Base-by-base conservation (phyloP, 2,888 invertebrate species). In the Andrena dorsata region DNA sequence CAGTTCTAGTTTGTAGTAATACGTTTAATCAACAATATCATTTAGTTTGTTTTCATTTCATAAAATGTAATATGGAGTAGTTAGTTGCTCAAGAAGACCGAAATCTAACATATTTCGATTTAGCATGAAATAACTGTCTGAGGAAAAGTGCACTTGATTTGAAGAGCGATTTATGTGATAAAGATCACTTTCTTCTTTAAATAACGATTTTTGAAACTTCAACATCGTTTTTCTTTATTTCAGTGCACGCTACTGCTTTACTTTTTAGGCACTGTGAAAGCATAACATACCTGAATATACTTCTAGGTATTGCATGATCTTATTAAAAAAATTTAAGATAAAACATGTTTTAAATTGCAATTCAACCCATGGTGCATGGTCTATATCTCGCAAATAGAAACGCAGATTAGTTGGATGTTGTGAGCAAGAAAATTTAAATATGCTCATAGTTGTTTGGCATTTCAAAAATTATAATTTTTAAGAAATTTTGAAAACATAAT, bases 361-460 rank as follows among this genome's bases (percentile, higher is more conserved):
- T 20, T 20, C 3, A 35, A 10, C 35, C 35, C 35, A 35, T 35
- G 10, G 10, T 10, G 35, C 35, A 35, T 35, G 35, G 10, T 35
- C 10, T 35, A 10, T 35, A 10, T 35, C 35, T 35, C 10, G 0
- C 35, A 35, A 35, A 35, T 35, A 10, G 35, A 35, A 35, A 41
- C 26, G 53, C 3, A 8, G 16, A 56, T 23, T 20, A 56, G 8
- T 56, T 26, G 10, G 13, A 26, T 23, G 4, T 23, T 66, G 49
- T 51, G 20, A 30, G 7, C 49, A 66, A 51, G 47, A 47, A 26
- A 4, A 47, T 65, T n/a, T 47, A 65, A 47, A 47, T 7, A 65
- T 56, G 20, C 8, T 10, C 23, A 56, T 56, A 23, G 53, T 26
- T 53, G 7, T 53, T 56, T 56, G 8, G 8, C 8, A 23, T 56